Evolutionary conservation across 2,113 vertebrate species (phyloP).

Genomic region (Rhagologus leucostigma): DNA sequence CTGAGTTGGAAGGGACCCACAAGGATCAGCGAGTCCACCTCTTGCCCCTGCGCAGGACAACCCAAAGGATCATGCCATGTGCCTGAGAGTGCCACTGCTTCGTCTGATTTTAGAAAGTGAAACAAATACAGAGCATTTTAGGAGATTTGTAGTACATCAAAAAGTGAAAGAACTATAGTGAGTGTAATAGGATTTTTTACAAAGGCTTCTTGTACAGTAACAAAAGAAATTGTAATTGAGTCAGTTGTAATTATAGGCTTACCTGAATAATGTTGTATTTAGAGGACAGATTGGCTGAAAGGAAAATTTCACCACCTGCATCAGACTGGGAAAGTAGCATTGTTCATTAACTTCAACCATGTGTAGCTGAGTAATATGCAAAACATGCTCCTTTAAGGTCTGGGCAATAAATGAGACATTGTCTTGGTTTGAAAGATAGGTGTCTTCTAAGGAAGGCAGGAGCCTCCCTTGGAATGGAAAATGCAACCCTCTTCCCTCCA

Average conservation of each 20-base stretch:
- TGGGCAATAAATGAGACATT: slow-evolving; percentile 59
- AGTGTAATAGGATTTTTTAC: background rate
- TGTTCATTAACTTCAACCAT: slow-evolving; percentile 49
- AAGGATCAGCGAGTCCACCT: rapidly evolving
- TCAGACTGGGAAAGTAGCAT: background rate
- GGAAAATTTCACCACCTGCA: background rate
- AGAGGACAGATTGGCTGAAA: background rate
- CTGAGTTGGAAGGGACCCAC: background rate
- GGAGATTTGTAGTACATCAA: background rate
- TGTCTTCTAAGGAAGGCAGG: no score
- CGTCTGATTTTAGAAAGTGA: background rate
- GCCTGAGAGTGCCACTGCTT: background rate
- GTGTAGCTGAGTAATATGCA: slow-evolving; percentile 30
- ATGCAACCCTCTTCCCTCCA: no score
- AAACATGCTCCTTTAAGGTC: slow-evolving; percentile 60
- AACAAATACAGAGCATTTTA: background rate
- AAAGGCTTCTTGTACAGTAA: background rate
- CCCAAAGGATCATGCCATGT: background rate
- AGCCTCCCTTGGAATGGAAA: no score
- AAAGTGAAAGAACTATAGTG: background rate
- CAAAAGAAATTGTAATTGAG: background rate
- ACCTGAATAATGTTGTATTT: background rate
- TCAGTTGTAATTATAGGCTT: background rate
- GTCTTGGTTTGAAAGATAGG: no score
- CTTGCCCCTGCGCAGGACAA: background rate